Evolutionary conservation across 2,888 invertebrate species (phyloP), one percentile per base, ranked within the genome.

Genomic region (Cheilosia urbana): DNA sequence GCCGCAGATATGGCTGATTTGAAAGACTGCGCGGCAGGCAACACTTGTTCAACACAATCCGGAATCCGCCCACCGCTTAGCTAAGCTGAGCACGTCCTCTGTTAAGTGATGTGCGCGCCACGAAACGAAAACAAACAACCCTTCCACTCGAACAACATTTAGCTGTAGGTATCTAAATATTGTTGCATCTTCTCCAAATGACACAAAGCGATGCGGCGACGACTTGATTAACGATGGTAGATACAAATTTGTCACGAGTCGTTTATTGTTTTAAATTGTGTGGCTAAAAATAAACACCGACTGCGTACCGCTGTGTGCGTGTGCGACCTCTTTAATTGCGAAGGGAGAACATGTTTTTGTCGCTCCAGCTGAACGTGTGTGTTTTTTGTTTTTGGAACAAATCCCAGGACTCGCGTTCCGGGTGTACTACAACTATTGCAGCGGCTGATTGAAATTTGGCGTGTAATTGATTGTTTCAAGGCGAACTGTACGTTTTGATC

Each of bases 231-330:
- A 85, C 76, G 85, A 72, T 81, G 72, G 66, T 63, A 85, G 85
- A 85, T 85, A 85, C 51, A 81, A 85, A 85, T 85, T 85, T 85
- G 85, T 85, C 85, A 85, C 77, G 85, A 85, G 76, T 77, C 81
- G 85, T 85, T 85, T 81, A 85, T 85, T 85, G 80, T 77, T 72
- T 81, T 73, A 76, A 85, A 85, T 79, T 85, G 81, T 68, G 72
- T 72, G 37, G 72, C 72, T 77, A 84, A 84, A 75, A 79, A 75
- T 68, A 79, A 71, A 79, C 57, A 47, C 62, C 15, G 15, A 51
- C 5, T 2, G n/a, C 11, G 63, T 37, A 13, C 19, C 24, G n/a
- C 0, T 57, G 73, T 47, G 17, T 21, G 40, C 15, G 21, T 15
- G 24, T 42, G 60, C 13, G 51, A 30, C 57, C 47, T 51, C 62